Base-by-base conservation (phyloP, 2,113 vertebrate genomes). In the Gyps fulvus region DNA sequence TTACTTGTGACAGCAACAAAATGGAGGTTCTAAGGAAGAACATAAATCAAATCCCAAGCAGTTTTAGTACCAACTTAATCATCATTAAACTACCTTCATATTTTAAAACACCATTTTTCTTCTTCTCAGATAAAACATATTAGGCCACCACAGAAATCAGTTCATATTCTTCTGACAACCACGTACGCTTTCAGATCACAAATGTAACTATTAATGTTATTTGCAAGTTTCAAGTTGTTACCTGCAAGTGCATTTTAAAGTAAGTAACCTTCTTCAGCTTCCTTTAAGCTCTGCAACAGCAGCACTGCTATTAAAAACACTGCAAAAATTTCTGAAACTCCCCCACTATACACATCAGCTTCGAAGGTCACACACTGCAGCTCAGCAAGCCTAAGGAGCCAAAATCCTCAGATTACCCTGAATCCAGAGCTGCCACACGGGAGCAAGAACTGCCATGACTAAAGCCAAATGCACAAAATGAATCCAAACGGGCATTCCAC, bases 1-100 rank as follows among this genome's bases (percentile, higher is more conserved):
- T 82, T 93, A 92, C 69, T 83, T 89, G 61, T 95, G 92, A 95
- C 92, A 97, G 83, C 67, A 95, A 76, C 77, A 89, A 65, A 97
- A 92, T 38, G 22, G 61, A 96, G 45, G 22, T 32, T 92, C 79
- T 71, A 76, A 84, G 70, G 80, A 95, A 92, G 90, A 95, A 78
- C 29, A 79, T 84, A 85, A 95, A 97, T 93, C 92, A 96, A 83
- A 87, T 45, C 40, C 34, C 22, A 65, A 83, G 83, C 94, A 91
- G 80, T 70, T 97, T 94, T 79, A 97, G 61, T 79, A 87, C 55
- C 87, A 89, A 89, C 40, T 96, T 95, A 40, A 94, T 96, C 78
- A 95, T 65, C 82, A 72, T 89, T 84, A 95, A 94, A 91, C 74
- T 72, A 95, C 65, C 58, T 72, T 72, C 26, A 5, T 71, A 63